Conservation (phyloP, 92 coral and sea anemone species). For the Phenganax stokvisi region DNA sequence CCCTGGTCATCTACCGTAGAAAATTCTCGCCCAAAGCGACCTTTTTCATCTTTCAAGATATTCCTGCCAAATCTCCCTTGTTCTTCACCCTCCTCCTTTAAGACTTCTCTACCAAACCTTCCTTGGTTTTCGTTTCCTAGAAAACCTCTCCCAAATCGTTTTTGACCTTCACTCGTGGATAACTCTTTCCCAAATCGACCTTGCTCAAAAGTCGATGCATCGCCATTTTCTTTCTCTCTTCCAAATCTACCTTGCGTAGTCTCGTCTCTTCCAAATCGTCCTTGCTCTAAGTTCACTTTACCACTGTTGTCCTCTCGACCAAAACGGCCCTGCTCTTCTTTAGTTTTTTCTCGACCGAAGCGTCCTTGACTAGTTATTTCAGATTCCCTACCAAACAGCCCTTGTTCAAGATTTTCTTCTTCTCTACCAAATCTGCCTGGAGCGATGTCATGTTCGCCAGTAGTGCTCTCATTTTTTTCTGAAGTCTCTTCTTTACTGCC, state of each 20-base stretch:
- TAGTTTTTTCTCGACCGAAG: background rate
- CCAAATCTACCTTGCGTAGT: background rate
- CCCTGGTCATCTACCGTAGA: background rate
- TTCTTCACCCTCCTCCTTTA: background rate
- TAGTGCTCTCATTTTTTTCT: background rate
- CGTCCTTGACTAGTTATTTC: slow-evolving; percentile 6
- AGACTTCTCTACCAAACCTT: slow-evolving; percentile 6
- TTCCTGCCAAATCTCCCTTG: slow-evolving; percentile 29
- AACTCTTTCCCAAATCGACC: background rate
- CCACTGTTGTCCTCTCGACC: background rate
- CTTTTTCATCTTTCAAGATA: slow-evolving; percentile 4
- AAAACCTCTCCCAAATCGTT: background rate
- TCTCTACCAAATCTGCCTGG: slow-evolving; percentile 30
- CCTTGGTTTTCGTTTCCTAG: slow-evolving; percentile 1
- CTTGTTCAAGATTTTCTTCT: slow-evolving; percentile 18
- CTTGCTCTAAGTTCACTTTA: background rate
- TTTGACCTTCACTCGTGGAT: background rate
- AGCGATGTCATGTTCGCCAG: background rate
- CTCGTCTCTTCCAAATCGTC: background rate
- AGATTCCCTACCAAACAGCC: slow-evolving; percentile 24
- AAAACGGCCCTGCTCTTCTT: background rate
- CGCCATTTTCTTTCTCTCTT: background rate
- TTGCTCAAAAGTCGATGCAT: background rate
- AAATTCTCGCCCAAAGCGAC: slow-evolving; percentile 20
- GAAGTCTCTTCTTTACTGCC: background rate